These are phyloP conservation scores for Stenotaenia linearis DNA, from an alignment of 2,888 invertebrate genomes.

Conservation along the genomic window DNA sequence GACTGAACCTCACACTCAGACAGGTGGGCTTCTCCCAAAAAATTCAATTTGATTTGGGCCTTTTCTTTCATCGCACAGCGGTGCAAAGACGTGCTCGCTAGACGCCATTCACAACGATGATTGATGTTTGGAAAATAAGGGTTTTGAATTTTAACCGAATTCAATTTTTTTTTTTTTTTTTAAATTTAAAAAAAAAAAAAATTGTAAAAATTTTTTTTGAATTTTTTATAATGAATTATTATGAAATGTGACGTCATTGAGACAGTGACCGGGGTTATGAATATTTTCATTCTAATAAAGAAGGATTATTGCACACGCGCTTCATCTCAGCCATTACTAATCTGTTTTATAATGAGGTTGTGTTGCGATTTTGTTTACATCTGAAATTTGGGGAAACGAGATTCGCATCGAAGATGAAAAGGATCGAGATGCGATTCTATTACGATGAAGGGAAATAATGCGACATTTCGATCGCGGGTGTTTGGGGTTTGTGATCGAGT, in stretches of 20 bases:
- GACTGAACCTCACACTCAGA: neutral
- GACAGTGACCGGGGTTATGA: neutral
- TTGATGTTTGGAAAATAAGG: neutral
- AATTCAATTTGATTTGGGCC: neutral
- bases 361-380: neutral
- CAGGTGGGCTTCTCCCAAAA: neutral
- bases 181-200: neutral
- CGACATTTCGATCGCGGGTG: neutral
- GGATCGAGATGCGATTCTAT: neutral
- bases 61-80: neutral
- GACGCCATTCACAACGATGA: neutral
- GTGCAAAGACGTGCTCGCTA: neutral
- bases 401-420: neutral
- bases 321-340: neutral
- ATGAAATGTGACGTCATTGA: neutral
- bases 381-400: neutral
- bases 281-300: neutral
- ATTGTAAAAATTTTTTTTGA: neutral
- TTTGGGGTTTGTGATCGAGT: neutral
- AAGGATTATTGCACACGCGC: conserved; percentile 13
- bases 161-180: too few species aligned
- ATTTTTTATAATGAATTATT: neutral
- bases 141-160: too few species aligned
- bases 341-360: neutral
- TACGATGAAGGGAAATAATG: too few species aligned